Conservation (phyloP, 1,140 invertebrate genomes). For the Drosophila kohkoa region DNA sequence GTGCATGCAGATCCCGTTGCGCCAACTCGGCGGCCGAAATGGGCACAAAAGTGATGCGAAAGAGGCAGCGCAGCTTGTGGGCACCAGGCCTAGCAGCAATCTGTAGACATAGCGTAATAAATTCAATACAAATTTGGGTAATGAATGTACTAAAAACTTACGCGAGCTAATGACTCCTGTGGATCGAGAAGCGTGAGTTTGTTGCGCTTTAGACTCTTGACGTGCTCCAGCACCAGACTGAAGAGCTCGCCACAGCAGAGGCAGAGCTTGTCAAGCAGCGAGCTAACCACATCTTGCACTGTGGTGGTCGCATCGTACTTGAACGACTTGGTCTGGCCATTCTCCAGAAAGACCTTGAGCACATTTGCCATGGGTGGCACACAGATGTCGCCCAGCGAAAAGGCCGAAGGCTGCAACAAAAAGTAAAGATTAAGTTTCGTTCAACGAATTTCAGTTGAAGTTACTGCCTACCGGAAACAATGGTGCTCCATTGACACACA, state of each 20-base stretch:
- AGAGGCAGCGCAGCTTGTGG: constrained; percentile 94
- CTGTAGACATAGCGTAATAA: constrained; percentile 84
- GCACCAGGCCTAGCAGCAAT: constrained; percentile 94
- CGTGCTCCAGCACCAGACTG: constrained; percentile 95
- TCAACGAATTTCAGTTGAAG: neutral
- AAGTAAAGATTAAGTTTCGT: neutral
- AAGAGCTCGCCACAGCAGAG: constrained; percentile 93
- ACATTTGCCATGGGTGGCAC: constrained; percentile 96
- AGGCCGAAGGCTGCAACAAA: constrained; percentile 89
- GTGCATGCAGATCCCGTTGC: constrained; percentile 92
- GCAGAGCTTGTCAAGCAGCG: constrained; percentile 93
- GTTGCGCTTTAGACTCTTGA: constrained; percentile 93
- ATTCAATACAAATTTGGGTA: neutral
- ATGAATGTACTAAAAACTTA: constrained; percentile 84
- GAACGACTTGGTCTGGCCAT: constrained; percentile 98
- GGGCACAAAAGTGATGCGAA: constrained; percentile 95
- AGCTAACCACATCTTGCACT: constrained; percentile 93
- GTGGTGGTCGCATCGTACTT: constrained; percentile 96
- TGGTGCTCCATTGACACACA: constrained; percentile 93
- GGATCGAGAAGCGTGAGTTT: constrained; percentile 94
- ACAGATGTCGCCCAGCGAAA: constrained; percentile 91
- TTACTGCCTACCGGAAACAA: constrained; percentile 88
- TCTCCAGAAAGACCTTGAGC: constrained; percentile 96
- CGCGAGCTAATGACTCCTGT: constrained; percentile 93
- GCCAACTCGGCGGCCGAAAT: constrained; percentile 93